Conservation (phyloP, 2,888 invertebrate species). For the Coleophora flavipennella region DNA sequence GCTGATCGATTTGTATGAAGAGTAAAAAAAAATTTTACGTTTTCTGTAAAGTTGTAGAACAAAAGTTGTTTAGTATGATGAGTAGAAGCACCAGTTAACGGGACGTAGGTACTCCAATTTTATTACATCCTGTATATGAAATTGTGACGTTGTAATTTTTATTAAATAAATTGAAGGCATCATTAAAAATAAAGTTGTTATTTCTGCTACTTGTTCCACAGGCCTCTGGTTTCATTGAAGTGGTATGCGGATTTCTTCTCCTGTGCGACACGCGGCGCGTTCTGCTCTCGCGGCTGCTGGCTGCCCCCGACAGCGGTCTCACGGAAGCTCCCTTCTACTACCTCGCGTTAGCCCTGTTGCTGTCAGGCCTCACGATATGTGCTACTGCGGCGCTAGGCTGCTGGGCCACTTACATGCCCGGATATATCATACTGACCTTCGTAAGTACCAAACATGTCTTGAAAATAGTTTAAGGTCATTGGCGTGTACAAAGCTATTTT, state of each 20-base stretch:
- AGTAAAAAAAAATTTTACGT: no score
- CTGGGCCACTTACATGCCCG: conserved; percentile 85
- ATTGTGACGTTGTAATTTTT: no score
- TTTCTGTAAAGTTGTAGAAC: no score
- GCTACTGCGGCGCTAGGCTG: conserved; percentile 82
- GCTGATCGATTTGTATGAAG: no score
- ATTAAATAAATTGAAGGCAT: no score
- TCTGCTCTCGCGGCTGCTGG: conserved; percentile 79
- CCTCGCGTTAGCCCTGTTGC: conserved; percentile 78
- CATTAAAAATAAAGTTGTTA: no score
- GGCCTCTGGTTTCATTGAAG: conserved; percentile 81
- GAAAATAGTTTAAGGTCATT: no score
- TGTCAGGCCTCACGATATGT: conserved; percentile 78
- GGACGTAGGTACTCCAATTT: no score
- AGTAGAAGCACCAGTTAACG: no score
- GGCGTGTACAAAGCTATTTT: no score
- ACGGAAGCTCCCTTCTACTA: conserved; percentile 85
- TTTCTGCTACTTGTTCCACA: conserved; percentile 37
- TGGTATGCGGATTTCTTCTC: conserved; percentile 80
- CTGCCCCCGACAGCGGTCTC: conserved; percentile 73
- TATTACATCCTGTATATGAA: no score
- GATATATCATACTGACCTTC: conserved; percentile 79
- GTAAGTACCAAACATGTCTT: conserved; percentile 58
- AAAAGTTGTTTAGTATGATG: no score
- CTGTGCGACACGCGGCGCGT: conserved; percentile 81